These are phyloP conservation scores for Haliclona indistincta DNA, from an alignment of 37 sponge, comb jelly and placozoan genomes.

Conservation along the genomic window DNA sequence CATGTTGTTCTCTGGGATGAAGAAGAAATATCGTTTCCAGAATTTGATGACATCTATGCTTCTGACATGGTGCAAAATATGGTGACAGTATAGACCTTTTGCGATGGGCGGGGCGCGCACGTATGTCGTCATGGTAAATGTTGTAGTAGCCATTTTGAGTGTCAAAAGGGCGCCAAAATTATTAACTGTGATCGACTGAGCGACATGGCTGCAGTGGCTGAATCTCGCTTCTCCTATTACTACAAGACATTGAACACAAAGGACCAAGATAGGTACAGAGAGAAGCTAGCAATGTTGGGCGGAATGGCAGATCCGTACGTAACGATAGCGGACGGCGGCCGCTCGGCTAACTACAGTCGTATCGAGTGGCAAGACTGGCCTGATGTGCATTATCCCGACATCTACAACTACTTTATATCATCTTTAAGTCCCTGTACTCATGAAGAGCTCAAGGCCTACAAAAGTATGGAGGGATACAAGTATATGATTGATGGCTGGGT, in stretches of 20 bases:
- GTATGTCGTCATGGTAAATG: no score
- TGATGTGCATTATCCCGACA: conserved; percentile 48
- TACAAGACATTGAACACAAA: no score
- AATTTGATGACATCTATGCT: conserved; percentile 77
- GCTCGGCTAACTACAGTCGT: no score
- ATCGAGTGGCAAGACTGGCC: conserved; percentile 49
- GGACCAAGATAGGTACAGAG: no score
- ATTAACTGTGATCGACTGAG: no score
- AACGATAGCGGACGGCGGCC: no score
- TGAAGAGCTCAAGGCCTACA: conserved; percentile 34
- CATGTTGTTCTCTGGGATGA: conserved; percentile 69
- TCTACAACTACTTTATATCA: conserved; percentile 43
- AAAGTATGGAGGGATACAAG: conserved; percentile 45
- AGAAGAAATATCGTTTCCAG: conserved; percentile 71
- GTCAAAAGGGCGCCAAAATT: no score
- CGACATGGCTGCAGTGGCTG: no score
- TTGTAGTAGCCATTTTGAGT: no score
- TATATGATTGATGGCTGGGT: conserved; percentile 38
- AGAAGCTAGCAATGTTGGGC: conserved; percentile 24
- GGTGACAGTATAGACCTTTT: background rate
- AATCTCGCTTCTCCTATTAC: no score
- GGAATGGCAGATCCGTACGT: background rate
- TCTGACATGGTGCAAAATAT: conserved; percentile 59
- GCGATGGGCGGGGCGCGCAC: no score
- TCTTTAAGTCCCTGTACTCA: conserved; percentile 39